A percentile compares a stretch with the other conserved stretches of the same genome.
Conservation (phyloP, 2,888 invertebrate species). For the Polymixis flavicincta region DNA sequence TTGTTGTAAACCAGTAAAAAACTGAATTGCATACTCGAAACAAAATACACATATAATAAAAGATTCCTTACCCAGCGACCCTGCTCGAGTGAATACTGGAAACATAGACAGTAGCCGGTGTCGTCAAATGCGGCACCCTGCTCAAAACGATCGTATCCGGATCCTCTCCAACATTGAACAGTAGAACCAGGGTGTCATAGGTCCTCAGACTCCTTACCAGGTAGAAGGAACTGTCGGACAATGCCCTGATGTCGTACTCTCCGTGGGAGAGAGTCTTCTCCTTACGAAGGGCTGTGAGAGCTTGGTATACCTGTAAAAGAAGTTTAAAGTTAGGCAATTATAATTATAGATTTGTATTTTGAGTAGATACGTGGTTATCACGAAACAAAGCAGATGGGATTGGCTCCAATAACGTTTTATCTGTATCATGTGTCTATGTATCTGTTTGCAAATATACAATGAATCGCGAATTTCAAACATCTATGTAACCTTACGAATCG, state of each 20-base stretch:
- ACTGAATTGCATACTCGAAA: no score
- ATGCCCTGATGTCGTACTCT: constrained; percentile 80
- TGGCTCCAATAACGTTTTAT: background rate
- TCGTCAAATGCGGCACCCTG: constrained; percentile 70
- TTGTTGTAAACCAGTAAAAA: no score
- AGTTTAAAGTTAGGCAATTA: background rate
- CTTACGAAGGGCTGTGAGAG: constrained; percentile 86
- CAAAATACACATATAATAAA: background rate
- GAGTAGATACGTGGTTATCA: background rate
- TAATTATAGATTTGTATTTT: background rate
- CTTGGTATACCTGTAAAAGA: constrained; percentile 88
- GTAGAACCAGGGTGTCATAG: constrained; percentile 79
- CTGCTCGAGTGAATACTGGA: constrained; percentile 80
- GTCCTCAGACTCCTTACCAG: constrained; percentile 77
- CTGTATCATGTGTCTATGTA: no score
- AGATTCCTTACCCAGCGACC: constrained; percentile 73
- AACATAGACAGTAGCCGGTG: constrained; percentile 74
- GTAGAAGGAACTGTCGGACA: constrained; percentile 80
- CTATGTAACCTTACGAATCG: no score
- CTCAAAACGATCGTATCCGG: constrained; percentile 82
- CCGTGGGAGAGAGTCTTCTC: constrained; percentile 83
- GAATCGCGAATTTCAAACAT: background rate
- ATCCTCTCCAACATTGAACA: constrained; percentile 89
- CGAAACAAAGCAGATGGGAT: background rate
- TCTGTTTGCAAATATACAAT: background rate